Conservation (phyloP, 2,888 invertebrate genomes). For the Gibbula magus region DNA sequence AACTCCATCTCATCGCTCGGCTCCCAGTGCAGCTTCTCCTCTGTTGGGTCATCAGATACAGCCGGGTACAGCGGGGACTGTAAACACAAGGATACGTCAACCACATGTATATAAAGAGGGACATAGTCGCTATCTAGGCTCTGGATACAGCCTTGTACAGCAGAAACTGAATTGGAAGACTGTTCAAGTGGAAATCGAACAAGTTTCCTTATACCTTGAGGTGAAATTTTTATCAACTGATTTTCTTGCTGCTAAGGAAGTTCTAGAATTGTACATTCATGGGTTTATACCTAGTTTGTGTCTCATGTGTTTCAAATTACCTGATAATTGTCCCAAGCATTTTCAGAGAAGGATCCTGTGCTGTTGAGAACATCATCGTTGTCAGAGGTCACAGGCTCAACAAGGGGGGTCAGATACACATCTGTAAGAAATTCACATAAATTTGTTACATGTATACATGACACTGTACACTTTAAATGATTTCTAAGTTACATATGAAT, state of each 20-base stretch:
- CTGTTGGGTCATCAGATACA: slow-evolving; percentile 64
- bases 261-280: too few relatives aligned
- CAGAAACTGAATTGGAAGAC: too few relatives aligned
- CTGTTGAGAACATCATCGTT: slow-evolving; percentile 54
- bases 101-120: not conserved
- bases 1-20: slow-evolving; percentile 66
- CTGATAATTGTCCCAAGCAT: slow-evolving; percentile 97
- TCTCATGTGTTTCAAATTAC: slow-evolving; percentile 74
- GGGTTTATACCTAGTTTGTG: too few relatives aligned
- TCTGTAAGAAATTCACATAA: slow-evolving; percentile 32
- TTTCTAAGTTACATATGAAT: not conserved
- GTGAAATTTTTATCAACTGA: too few relatives aligned
- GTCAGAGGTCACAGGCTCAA: slow-evolving; percentile 50
- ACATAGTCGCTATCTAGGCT: not conserved
- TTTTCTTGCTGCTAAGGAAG: too few relatives aligned
- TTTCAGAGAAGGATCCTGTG: slow-evolving; percentile 85
- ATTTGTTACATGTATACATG: not conserved
- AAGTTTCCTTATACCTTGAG: too few relatives aligned
- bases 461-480: not conserved
- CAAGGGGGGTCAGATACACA: slow-evolving; percentile 52
- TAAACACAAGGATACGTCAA: not conserved
- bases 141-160: too few relatives aligned
- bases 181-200: too few relatives aligned
- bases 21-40: slow-evolving; percentile 64
- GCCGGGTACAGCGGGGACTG: slow-evolving; percentile 52